A percentile compares a stretch with the other conserved stretches of the same genome.
These are phyloP conservation scores for Menura novaehollandiae DNA, from an alignment of 2,113 vertebrate genomes.

Conservation along the genomic window DNA sequence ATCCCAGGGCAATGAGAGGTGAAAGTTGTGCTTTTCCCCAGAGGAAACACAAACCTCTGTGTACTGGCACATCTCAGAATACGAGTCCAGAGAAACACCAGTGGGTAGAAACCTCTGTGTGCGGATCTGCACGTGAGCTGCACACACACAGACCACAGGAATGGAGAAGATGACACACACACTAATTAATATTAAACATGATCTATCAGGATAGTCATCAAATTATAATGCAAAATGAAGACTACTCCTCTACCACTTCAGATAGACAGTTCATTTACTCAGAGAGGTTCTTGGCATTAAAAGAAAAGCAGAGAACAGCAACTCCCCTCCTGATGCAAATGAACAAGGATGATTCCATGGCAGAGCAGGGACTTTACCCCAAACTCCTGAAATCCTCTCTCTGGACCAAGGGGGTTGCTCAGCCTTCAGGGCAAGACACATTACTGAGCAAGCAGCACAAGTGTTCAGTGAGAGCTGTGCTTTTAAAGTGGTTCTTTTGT, in stretches of 20 bases:
- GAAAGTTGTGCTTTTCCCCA: background rate
- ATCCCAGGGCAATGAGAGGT: background rate
- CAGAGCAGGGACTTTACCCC: background rate
- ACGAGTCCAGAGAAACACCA: background rate
- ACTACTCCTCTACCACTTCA: background rate
- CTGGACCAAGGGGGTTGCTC: background rate
- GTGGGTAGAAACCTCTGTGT: background rate
- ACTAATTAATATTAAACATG: background rate
- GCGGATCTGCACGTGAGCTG: background rate
- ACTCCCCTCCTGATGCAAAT: background rate
- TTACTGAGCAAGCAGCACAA: background rate
- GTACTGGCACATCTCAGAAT: background rate
- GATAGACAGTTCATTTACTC: background rate
- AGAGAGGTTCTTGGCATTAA: background rate
- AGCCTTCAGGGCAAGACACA: background rate
- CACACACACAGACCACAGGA: background rate
- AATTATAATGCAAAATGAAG: background rate
- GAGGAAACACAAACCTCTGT: background rate
- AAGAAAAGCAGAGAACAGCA: background rate
- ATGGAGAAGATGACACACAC: background rate
- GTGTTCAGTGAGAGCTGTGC: background rate
- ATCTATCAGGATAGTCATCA: background rate
- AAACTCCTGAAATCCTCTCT: background rate
- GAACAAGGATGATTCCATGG: background rate
- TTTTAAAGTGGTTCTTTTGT: conserved; percentile 19